Evolutionary conservation across 2,797 vertebrate genomes (phyloP), one percentile per base, ranked within the genome.

Genomic region (Zenarchopterus dispar): DNA sequence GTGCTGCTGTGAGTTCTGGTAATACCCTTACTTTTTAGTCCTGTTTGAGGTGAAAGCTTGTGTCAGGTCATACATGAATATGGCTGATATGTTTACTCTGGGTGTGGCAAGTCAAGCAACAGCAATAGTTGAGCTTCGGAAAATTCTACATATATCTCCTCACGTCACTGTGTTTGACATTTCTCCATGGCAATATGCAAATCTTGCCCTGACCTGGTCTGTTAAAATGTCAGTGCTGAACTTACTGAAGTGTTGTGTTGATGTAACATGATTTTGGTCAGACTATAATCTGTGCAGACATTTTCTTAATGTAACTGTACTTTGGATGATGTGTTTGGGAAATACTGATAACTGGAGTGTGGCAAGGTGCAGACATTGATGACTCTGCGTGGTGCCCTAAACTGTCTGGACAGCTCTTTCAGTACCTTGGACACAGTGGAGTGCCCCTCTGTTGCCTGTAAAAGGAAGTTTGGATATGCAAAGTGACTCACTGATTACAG

Each of bases 391-490:
- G 33, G 76, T 52, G 66, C 36, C 67, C 62, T 57, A 42, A 54
- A 74, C 58, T 70, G 54, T 81, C 73, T 63, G 49, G 26, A 68
- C n/a, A 53, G 62, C 57, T 75, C 65, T 60, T 24, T 17, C 54
- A 71, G 69, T 47, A 80, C 62, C 60, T 65, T 18, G 61, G 57
- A 67, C 67, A 55, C 18, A 18, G 54, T 19, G 22, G 44, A 70
- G 52, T 47, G 50, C 64, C 75, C 62, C 46, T 56, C 41, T 70
- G 51, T 68, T 70, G 70, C 57, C 77, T 76, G 67, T 82, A 78
- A 84, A 89, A 84, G 84, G 87, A 90, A 87, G 88, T 89, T 88
- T 88, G 78, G 84, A 78, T 82, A 88, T 88, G 80, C 82, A 90
- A 85, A 90, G 77, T 52, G 64, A 70, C 53, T 77, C 47, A 21